These are phyloP conservation scores for Drosophila seguyi DNA, from an alignment of 1,140 invertebrate species.

Conservation along the genomic window DNA sequence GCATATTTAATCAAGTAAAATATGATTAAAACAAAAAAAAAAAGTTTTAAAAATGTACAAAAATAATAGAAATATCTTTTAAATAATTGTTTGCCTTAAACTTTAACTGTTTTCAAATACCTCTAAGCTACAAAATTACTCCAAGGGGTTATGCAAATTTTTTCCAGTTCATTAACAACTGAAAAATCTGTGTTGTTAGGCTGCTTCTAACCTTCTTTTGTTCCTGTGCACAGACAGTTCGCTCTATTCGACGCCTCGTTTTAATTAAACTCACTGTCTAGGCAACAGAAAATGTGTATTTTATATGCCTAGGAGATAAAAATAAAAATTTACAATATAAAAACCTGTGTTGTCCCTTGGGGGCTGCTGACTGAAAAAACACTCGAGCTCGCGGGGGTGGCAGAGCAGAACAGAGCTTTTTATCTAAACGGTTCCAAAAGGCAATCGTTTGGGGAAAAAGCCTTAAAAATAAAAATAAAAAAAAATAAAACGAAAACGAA, in stretches of 20 bases:
- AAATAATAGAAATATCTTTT: neutral
- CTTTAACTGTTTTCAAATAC: neutral
- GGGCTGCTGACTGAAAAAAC: constrained; percentile 19
- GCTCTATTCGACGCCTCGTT: constrained; percentile 39
- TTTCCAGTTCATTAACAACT: constrained; percentile 20
- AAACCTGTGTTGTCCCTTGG: constrained; percentile 48
- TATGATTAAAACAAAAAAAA: too few relatives aligned
- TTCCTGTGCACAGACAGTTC: constrained; percentile 33
- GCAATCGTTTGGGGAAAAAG: constrained; percentile 55
- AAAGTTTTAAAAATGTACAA: neutral
- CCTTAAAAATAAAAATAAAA: constrained; percentile 53
- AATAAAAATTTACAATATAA: constrained; percentile 57
- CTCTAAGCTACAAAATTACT: too few relatives aligned
- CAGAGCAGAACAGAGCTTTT: constrained; percentile 25
- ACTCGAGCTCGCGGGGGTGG: constrained; percentile 8
- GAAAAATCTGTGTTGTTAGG: constrained; percentile 8
- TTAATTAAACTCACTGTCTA: constrained; percentile 63
- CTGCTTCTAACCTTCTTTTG: constrained; percentile 23
- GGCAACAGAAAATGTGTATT: constrained; percentile 61
- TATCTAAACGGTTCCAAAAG: constrained; percentile 62
- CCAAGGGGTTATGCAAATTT: neutral
- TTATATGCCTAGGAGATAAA: constrained; percentile 59
- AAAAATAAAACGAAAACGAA: constrained; percentile 34
- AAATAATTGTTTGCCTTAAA: neutral
- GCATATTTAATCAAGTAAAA: neutral